Percentiles rank a stretch among this genome's conserved stretches.
Conservation (phyloP, 2,888 invertebrate genomes). For the Thalpophila matura region DNA sequence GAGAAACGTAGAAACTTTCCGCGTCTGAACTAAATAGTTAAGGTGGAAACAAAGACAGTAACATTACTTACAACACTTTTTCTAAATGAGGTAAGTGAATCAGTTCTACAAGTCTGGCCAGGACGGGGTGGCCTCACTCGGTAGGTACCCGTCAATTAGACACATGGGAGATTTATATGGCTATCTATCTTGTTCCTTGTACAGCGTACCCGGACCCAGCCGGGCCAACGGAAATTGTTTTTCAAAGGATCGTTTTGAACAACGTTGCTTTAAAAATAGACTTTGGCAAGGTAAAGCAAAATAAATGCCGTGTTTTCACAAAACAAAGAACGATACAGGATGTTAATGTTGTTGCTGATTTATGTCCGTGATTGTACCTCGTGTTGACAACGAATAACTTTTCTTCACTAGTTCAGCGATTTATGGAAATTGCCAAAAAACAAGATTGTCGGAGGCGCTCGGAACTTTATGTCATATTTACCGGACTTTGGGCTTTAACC, state of each 20-base stretch:
- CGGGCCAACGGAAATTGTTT: slow-evolving; percentile 81
- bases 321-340: slow-evolving; percentile 68
- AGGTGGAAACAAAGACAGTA: slow-evolving; percentile 62
- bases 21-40: slow-evolving; percentile 49
- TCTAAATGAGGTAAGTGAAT: slow-evolving; percentile 78
- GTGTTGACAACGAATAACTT: slow-evolving; percentile 62
- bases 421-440: slow-evolving; percentile 58
- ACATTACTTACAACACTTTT: slow-evolving; percentile 67
- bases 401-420: slow-evolving; percentile 48
- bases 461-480: slow-evolving; percentile 29
- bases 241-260: slow-evolving; percentile 75
- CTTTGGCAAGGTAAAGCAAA: slow-evolving; percentile 67
- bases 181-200: slow-evolving; percentile 84
- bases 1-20: slow-evolving; percentile 45
- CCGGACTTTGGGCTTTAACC: slow-evolving; percentile 10
- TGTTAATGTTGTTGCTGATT: slow-evolving; percentile 66
- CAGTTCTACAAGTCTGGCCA: slow-evolving; percentile 71
- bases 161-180: slow-evolving; percentile 86
- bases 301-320: slow-evolving; percentile 66
- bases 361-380: slow-evolving; percentile 61
- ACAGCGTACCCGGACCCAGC: slow-evolving; percentile 67
- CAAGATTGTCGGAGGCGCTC: slow-evolving; percentile 8
- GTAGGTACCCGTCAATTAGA: slow-evolving; percentile 87
- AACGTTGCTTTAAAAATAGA: slow-evolving; percentile 69
- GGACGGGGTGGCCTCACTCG: slow-evolving; percentile 71